phyloP scores from a whole-genome alignment of 23 tunicate genomes.

The Aplidium turbinatum region DNA sequence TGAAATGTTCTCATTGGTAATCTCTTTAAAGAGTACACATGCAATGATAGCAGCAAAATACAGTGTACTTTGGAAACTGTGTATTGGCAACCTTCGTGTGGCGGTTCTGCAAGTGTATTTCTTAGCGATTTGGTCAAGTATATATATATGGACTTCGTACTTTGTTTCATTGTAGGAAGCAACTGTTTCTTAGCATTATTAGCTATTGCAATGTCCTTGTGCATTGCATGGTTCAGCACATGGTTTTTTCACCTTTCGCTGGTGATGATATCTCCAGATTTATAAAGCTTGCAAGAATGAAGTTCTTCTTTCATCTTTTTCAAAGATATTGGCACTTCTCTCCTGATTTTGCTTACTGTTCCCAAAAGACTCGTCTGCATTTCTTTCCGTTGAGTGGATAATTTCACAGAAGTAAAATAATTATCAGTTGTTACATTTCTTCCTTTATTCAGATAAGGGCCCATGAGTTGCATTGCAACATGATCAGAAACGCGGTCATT shows the following conservation, averaged over 20 bases:
- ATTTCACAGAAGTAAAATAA: constrained; percentile 30
- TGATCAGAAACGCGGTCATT: constrained; percentile 21
- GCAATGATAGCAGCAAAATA: constrained; percentile 29
- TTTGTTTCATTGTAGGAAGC: constrained; percentile 28
- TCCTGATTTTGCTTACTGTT: constrained; percentile 34
- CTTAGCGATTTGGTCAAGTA: constrained; percentile 19
- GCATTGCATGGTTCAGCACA: constrained; percentile 22
- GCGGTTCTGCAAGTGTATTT: constrained; percentile 32
- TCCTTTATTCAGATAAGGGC: constrained; percentile 24
- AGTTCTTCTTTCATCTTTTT: constrained; percentile 34
- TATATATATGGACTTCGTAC: constrained; percentile 29
- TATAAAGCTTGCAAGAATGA: constrained; percentile 33
- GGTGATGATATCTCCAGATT: constrained; percentile 18
- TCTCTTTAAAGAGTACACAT: constrained; percentile 5
- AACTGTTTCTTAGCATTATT: constrained; percentile 38
- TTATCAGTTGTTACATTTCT: constrained; percentile 11
- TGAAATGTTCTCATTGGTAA: constrained; percentile 30
- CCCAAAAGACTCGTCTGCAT: constrained; percentile 29
- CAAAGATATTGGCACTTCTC: constrained; percentile 39
- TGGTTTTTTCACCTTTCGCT: constrained; percentile 29
- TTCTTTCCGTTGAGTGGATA: constrained; percentile 24
- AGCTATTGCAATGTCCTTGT: constrained; percentile 32
- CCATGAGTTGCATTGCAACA: no score
- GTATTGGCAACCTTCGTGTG: constrained; percentile 36
- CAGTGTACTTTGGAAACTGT: constrained; percentile 23